These are phyloP conservation scores for Hylomyscus alleni DNA, from an alignment of 2,797 vertebrate genomes.

Conservation along the genomic window DNA sequence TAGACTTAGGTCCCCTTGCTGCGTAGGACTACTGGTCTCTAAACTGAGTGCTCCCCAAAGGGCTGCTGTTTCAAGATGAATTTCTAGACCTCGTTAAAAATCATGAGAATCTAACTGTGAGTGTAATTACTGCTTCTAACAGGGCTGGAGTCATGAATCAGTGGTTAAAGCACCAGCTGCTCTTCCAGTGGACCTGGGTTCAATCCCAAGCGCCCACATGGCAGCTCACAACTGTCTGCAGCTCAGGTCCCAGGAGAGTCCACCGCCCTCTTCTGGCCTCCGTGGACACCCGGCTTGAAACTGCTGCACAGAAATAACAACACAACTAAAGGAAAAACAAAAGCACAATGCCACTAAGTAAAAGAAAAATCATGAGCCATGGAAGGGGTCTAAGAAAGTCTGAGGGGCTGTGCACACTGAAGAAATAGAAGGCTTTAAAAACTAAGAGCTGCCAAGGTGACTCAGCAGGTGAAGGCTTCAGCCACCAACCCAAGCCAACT, in stretches of 20 bases:
- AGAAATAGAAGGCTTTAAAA: neutral
- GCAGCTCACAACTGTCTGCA: neutral
- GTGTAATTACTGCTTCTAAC: constrained; percentile 8
- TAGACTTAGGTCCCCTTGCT: neutral
- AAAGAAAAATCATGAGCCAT: neutral
- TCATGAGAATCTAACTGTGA: neutral
- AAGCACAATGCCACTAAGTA: neutral
- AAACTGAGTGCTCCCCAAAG: neutral
- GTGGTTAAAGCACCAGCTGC: neutral
- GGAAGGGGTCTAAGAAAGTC: neutral
- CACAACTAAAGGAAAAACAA: neutral
- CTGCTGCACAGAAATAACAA: neutral
- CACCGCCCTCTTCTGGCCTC: neutral
- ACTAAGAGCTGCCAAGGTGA: neutral
- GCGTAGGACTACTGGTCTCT: neutral
- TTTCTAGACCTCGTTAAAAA: neutral
- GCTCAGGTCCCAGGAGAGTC: neutral
- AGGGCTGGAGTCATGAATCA: neutral
- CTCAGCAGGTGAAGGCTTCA: neutral
- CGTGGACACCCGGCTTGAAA: neutral
- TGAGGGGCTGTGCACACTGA: neutral
- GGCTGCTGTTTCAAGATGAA: neutral
- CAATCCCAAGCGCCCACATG: neutral
- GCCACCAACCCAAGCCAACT: neutral
- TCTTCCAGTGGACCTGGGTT: neutral